These are phyloP conservation scores for Leptodactylus fallax DNA, from an alignment of 2,797 vertebrate species.

Conservation along the genomic window DNA sequence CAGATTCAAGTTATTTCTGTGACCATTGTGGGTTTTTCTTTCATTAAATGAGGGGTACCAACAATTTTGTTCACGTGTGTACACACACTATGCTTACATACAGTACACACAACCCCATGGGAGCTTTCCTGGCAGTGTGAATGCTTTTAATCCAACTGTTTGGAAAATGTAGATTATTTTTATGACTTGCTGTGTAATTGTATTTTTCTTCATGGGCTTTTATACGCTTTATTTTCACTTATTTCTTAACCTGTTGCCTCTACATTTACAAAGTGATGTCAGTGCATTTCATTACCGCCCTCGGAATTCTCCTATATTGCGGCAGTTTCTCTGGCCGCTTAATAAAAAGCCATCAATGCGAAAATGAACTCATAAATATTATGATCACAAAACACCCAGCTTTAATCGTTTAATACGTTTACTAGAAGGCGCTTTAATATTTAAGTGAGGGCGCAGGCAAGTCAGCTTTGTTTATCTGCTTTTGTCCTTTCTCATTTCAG, in stretches of 20 bases:
- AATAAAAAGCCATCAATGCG: constrained; percentile 42
- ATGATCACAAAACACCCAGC: constrained; percentile 5
- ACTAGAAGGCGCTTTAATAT: constrained; percentile 34
- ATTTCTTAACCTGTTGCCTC: not conserved
- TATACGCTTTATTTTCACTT: not conserved
- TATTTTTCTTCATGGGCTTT: not conserved
- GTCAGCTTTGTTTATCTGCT: not conserved
- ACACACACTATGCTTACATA: no score
- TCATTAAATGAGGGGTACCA: no score
- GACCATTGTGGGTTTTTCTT: no score
- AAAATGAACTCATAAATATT: constrained; percentile 51
- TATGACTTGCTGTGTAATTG: no score
- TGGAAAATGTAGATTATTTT: no score
- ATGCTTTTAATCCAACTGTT: not conserved
- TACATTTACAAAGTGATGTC: not conserved
- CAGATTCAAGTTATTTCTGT: no score
- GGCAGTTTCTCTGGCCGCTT: constrained; percentile 4
- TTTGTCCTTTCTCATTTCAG: not conserved
- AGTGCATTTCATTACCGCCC: not conserved
- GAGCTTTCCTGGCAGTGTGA: not conserved
- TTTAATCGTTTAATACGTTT: constrained; percentile 36
- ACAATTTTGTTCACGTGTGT: no score
- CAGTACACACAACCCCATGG: not conserved
- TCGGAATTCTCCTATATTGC: not conserved
- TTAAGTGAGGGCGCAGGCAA: not conserved